Evolutionary conservation across 2,888 invertebrate species (phyloP), one percentile per base, ranked within the genome.

Genomic region (Thecophora atra): DNA sequence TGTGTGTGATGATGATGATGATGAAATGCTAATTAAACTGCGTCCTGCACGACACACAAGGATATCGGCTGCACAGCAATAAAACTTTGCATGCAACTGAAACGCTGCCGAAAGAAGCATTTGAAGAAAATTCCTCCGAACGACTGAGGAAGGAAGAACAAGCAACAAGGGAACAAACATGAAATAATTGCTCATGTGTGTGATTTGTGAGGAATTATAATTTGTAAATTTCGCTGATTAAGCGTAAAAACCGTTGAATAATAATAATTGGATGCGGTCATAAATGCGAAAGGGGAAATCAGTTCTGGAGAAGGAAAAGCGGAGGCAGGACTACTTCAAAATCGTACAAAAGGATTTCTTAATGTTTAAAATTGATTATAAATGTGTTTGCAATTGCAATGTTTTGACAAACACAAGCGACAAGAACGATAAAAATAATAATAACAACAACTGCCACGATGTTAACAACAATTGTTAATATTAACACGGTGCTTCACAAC

Each of bases 151-250:
- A 64, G 24, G n/a, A 3, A 19, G 63, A 21, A 19, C 26, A 13
- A 63, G 44, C 19, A 64, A 26, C 24, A 44, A 47, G 47, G 13
- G 21, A 21, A 6, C 63, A 42, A 63, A 19, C 37, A 21, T 3
- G n/a, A 42, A 42, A 19, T 15, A 19, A 15, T 56, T 56, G n/a
- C 26, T 24, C 13, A 26, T 37, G 26, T 56, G 26, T 56, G 5
- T 19, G 21, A 63, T 63, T 63, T 21, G 21, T 44, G 2, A 44
- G 42, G 42, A 44, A 63, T 63, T 63, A 37, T 42, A 63, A 30
- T 21, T 19, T 19, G 63, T 44, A 63, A 63, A 8, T 63, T 63
- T 63, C 42, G 63, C 63, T 21, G 42, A 21, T 42, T 63, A 63
- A 63, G 63, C 63, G 42, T 44, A 63, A 63, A 37, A 42, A 24